phyloP scores from a whole-genome alignment of 2,888 invertebrate species.

The Thymelicus lineola region DNA sequence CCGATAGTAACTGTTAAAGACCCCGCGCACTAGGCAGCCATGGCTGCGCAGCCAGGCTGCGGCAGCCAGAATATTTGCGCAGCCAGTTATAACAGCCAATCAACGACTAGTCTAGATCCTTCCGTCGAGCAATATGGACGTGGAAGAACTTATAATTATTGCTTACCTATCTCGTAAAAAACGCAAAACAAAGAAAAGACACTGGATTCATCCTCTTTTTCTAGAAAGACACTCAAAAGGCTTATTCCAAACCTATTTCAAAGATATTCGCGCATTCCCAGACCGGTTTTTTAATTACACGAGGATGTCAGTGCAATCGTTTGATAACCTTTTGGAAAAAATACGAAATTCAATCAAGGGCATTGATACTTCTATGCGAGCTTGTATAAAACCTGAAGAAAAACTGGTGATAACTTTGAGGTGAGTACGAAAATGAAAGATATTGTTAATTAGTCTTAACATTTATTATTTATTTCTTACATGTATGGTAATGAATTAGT shows the following conservation, averaged over 20 bases:
- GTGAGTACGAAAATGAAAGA: conserved; percentile 47
- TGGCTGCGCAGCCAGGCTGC: conserved; percentile 31
- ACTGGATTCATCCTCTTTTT: conserved; percentile 50
- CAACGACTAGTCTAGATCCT: conserved; percentile 46
- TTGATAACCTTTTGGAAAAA: conserved; percentile 46
- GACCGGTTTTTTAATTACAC: conserved; percentile 48
- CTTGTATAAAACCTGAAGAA: conserved; percentile 47
- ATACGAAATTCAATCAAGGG: conserved; percentile 45
- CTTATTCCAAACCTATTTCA: conserved; percentile 48
- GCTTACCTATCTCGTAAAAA: conserved; percentile 46
- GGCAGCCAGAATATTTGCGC: conserved; percentile 21
- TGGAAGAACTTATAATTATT: conserved; percentile 47
- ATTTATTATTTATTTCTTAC: conserved; percentile 47
- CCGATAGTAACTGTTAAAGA: no score
- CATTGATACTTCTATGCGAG: conserved; percentile 47
- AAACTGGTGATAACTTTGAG: conserved; percentile 48
- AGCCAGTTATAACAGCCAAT: no score
- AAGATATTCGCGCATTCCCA: conserved; percentile 47
- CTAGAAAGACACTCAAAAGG: conserved; percentile 49
- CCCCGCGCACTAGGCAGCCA: conserved; percentile 28
- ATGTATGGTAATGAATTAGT: conserved; percentile 44
- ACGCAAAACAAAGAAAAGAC: conserved; percentile 47
- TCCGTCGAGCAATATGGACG: conserved; percentile 48
- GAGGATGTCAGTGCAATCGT: conserved; percentile 47
- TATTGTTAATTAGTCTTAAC: conserved; percentile 45